Evolutionary conservation across 2,888 invertebrate species (phyloP), one percentile per base, ranked within the genome.

Genomic region (Noctua fimbriata): DNA sequence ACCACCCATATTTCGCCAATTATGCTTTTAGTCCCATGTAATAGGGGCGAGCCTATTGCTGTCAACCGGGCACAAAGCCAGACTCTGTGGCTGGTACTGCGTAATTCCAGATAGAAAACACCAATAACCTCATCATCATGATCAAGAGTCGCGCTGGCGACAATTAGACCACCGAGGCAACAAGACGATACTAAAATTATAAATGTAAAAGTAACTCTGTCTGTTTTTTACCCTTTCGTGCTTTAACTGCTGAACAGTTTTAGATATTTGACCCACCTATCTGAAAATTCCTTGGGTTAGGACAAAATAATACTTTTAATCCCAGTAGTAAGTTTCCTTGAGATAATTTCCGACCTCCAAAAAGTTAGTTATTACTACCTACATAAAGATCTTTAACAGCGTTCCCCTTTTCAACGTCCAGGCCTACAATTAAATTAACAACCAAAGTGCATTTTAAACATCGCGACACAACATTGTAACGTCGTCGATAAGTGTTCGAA

Each of bases 401-500:
- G 28, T 60, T 60, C 2, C 18, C 63, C 1, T 71, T 32, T 49
- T 21, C n/a, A 41, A 16, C 24, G 5, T 10, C 28, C 36, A 36
- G 28, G 10, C 1, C 41, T 36, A 58, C 69, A 83, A 76, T 80
- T 65, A 63, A 74, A 80, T 73, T 47, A 69, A 47, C 47, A 73
- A 69, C 70, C 9, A 44, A 73, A 79, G 69, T 74, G 69, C 67
- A 74, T 76, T 75, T 69, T 63, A 73, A 80, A 86, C 76, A 79
- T 72, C 18, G n/a, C 76, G 36, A 32, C 63, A 70, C 58, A 83
- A 41, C 60, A 66, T 69, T 76, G 47, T 21, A 66, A 52, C 69
- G 36, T 84, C 65, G 65, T 65, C 79, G 78, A 88, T 86, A 77
- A 86, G 78, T 85, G 78, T 78, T 75, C 44, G 70, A 76, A 87